Conservation (phyloP, 2,888 invertebrate species). For the Pollenia amentaria region DNA sequence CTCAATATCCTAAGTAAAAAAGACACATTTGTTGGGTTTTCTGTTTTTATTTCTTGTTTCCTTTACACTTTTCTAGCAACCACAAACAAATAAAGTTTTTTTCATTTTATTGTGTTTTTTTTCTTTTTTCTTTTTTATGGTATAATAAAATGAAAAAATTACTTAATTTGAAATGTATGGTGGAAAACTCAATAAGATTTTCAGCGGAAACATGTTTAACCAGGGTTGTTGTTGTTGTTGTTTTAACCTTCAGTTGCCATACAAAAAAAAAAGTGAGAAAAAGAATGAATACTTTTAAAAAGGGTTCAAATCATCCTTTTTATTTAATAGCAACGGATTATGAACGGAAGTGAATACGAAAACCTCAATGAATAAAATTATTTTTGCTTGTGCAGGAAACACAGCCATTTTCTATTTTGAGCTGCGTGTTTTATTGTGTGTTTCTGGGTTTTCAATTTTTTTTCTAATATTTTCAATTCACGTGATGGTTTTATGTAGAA, state of each 20-base stretch:
- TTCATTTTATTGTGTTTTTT: not conserved
- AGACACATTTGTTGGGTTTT: not conserved
- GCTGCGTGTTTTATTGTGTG: not conserved
- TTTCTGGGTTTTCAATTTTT: not conserved
- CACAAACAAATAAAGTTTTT: not conserved
- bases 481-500: constrained; percentile 11
- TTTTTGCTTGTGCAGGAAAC: not conserved
- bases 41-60: not conserved
- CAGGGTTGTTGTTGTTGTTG: not conserved
- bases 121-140: not conserved
- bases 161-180: not conserved
- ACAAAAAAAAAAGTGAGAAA: not conserved
- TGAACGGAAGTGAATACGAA: not conserved
- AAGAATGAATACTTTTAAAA: constrained; percentile 8
- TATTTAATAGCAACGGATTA: too few relatives aligned
- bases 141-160: not conserved
- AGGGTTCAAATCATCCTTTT: constrained; percentile 11
- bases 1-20: not conserved
- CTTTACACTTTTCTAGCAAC: not conserved
- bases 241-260: too few relatives aligned
- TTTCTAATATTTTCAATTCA: constrained; percentile 36
- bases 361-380: not conserved
- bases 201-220: not conserved
- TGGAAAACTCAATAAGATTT: constrained; percentile 20
- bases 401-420: constrained; percentile 1